Conservation (phyloP, 2,113 vertebrate species). For the Ochotona curzoniae region DNA sequence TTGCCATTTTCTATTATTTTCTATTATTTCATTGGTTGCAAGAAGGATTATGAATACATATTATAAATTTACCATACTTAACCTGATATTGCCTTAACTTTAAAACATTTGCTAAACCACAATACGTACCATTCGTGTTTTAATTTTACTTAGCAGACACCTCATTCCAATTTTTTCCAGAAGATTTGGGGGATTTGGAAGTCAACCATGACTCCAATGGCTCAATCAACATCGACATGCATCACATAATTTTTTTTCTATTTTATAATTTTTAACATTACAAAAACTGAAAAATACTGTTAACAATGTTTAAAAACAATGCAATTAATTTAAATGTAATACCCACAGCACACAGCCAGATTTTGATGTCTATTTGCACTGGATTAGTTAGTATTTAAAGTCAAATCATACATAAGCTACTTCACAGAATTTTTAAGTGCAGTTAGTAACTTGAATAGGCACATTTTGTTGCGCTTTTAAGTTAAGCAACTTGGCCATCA, state of each 20-base stretch:
- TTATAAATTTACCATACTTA: background rate
- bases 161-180: background rate
- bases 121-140: background rate
- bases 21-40: background rate
- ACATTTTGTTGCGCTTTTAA: background rate
- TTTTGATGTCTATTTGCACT: background rate
- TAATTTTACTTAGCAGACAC: background rate
- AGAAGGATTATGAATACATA: background rate
- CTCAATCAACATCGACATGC: background rate
- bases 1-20: background rate
- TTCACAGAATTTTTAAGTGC: background rate
- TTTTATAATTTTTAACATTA: background rate
- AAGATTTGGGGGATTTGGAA: background rate
- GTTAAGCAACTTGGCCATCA: background rate
- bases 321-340: constrained; percentile 14
- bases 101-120: background rate
- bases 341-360: background rate
- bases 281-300: background rate
- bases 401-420: background rate
- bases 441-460: background rate
- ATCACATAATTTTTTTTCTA: background rate
- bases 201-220: background rate
- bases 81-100: background rate
- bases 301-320: background rate
- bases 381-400: background rate